Base-by-base conservation (phyloP, 2,797 vertebrate genomes). In the Neostethus bicornis region DNA sequence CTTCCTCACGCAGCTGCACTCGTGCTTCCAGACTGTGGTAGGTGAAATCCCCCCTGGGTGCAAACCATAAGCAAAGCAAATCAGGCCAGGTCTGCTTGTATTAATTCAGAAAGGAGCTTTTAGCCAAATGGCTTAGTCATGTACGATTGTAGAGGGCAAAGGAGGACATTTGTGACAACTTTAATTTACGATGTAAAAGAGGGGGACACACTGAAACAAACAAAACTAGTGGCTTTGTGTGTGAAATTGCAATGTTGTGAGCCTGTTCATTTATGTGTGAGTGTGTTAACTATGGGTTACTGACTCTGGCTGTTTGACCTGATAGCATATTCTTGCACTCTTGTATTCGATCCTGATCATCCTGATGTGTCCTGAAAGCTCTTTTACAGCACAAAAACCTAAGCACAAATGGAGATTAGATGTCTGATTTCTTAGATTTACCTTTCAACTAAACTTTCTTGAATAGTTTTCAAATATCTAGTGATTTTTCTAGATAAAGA, bases 21-120 rank as follows among this genome's bases (percentile, higher is more conserved):
- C 96, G 26, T 97, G 96, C 86, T 99, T 99, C 91, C 96, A 99
- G 80, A 98, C 96, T 0, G 94, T 95, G 89, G 96, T 98, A 86
- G 68, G 94, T 83, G 45, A 58, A 76, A 60, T 0, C 57, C 61
- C n/a, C 58, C 35, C 64, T 38, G 65, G 66, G 66, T 26, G 50
- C 9, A 3, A 11, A 3, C 32, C 34, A n/a, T 23, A 65, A 41
- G 59, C 26, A 51, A 28, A 37, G 59, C 52, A 61, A 41, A 43
- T 3, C 7, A 55, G 50, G 62, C 62, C 58, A 26, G 53, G 43
- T 83, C 70, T 28, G 59, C 54, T 70, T 74, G 61, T 5, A 74
- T 85, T 70, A 73, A 57, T 45, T 84, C 62, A 79, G 4, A 10
- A 51, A 23, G 28, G 0, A 4, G 58, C 71, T 81, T 77, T 69